Evolutionary conservation across 2,888 invertebrate genomes (phyloP).

Genomic region (Altica lythri): DNA sequence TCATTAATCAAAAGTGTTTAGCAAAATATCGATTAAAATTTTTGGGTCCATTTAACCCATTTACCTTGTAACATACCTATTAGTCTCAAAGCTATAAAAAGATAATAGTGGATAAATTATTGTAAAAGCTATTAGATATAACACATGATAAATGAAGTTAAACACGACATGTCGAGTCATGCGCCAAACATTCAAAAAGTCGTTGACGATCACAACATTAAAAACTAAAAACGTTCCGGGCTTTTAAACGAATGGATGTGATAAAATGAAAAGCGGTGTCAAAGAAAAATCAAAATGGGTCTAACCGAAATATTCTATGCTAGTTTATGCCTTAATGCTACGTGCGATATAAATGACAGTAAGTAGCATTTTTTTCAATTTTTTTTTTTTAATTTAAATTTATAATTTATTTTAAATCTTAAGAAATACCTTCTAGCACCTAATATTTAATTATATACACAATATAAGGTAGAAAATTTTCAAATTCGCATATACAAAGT

Average conservation of each 20-base stretch:
- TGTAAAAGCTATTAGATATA: constrained; percentile 7
- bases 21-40: too few species aligned
- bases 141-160: constrained; percentile 12
- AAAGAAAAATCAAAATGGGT: constrained; percentile 35
- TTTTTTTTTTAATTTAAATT: neutral
- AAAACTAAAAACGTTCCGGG: neutral
- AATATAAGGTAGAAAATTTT: too few species aligned
- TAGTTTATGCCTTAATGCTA: constrained; percentile 41
- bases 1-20: too few species aligned
- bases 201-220: constrained; percentile 18
- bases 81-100: neutral
- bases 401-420: neutral
- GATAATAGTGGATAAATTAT: constrained; percentile 1
- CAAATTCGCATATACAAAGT: too few species aligned
- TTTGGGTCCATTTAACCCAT: too few species aligned
- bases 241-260: neutral
- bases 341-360: constrained; percentile 38
- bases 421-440: too few species aligned
- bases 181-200: constrained; percentile 16
- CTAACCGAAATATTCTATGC: constrained; percentile 39
- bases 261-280: constrained; percentile 22
- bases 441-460: too few species aligned
- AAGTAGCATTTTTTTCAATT: constrained; percentile 15
- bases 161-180: constrained; percentile 9
- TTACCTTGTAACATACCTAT: constrained; percentile 3